Percentiles rank a stretch among this genome's conserved stretches.
These are phyloP conservation scores for Agrochola macilenta DNA, from an alignment of 2,888 invertebrate species.

Conservation along the genomic window DNA sequence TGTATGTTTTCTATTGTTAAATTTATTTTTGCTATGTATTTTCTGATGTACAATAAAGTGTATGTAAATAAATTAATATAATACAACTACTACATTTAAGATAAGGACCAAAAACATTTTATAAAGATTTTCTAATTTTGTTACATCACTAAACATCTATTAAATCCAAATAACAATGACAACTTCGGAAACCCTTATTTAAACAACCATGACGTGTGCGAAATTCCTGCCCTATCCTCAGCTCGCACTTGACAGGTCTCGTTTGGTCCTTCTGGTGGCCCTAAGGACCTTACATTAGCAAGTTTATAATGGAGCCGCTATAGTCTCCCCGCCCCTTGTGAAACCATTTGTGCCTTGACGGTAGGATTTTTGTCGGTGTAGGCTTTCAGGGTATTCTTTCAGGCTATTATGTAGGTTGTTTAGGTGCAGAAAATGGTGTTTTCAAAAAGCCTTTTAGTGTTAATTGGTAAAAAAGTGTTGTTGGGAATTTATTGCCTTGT, in stretches of 20 bases:
- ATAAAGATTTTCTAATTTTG: not conserved
- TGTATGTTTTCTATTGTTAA: too few species aligned
- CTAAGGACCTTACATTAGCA: slow-evolving; percentile 54
- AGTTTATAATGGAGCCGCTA: slow-evolving; percentile 59
- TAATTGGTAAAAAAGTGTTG: not conserved
- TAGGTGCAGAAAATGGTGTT: slow-evolving; percentile 14
- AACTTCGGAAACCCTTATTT: not conserved
- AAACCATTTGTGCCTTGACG: slow-evolving; percentile 56
- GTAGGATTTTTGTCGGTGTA: slow-evolving; percentile 27
- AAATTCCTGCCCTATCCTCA: not conserved
- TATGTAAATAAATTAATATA: not conserved
- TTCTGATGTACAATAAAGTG: too few species aligned
- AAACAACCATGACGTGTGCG: not conserved
- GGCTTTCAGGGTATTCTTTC: slow-evolving; percentile 48
- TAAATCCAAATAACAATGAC: not conserved
- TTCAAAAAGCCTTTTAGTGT: slow-evolving; percentile 19
- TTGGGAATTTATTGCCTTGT: not conserved
- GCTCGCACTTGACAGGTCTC: slow-evolving; percentile 32
- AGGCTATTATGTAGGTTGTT: slow-evolving; percentile 12
- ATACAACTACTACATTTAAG: not conserved
- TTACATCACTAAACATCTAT: not conserved
- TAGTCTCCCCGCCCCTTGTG: slow-evolving; percentile 24
- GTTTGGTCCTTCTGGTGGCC: slow-evolving; percentile 38
- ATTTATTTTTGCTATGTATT: too few species aligned
- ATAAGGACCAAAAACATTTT: not conserved